Conservation (phyloP, 2,888 invertebrate genomes). For the Phrixothrix hirtus region DNA sequence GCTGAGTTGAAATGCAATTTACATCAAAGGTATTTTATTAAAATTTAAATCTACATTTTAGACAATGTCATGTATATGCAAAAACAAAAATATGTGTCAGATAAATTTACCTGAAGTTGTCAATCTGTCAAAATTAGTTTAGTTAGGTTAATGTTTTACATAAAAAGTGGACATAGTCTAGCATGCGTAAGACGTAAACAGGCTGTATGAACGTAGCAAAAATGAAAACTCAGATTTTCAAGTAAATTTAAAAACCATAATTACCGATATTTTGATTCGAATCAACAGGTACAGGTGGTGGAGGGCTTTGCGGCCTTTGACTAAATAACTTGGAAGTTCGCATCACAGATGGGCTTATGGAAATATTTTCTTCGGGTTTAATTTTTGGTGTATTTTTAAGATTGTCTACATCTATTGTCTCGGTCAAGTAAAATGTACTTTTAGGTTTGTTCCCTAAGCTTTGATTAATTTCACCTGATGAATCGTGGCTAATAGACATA, state of each 20-base stretch:
- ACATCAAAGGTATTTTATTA: no score
- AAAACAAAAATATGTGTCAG: no score
- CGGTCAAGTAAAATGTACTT: slow-evolving; percentile 74
- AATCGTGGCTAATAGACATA: slow-evolving; percentile 61
- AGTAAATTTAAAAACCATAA: slow-evolving; percentile 1
- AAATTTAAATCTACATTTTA: no score
- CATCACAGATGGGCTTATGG: slow-evolving; percentile 49
- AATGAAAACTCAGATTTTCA: background rate
- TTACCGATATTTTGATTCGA: slow-evolving; percentile 32
- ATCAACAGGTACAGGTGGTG: slow-evolving; percentile 48
- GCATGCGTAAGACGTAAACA: no score
- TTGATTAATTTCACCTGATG: slow-evolving; percentile 60
- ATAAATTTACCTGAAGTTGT: no score
- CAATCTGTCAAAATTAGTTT: no score
- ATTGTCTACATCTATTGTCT: slow-evolving; percentile 65
- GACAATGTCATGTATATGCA: no score
- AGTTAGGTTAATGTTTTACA: no score
- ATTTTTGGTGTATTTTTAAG: slow-evolving; percentile 48
- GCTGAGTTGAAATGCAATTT: no score
- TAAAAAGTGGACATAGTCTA: no score
- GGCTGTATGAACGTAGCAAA: no score
- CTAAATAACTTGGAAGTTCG: slow-evolving; percentile 36
- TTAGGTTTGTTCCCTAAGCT: slow-evolving; percentile 54
- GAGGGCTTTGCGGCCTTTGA: slow-evolving; percentile 49
- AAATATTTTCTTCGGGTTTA: slow-evolving; percentile 35